Base-by-base conservation (phyloP, 2,113 vertebrate genomes). In the Ibidorhyncha struthersii region DNA sequence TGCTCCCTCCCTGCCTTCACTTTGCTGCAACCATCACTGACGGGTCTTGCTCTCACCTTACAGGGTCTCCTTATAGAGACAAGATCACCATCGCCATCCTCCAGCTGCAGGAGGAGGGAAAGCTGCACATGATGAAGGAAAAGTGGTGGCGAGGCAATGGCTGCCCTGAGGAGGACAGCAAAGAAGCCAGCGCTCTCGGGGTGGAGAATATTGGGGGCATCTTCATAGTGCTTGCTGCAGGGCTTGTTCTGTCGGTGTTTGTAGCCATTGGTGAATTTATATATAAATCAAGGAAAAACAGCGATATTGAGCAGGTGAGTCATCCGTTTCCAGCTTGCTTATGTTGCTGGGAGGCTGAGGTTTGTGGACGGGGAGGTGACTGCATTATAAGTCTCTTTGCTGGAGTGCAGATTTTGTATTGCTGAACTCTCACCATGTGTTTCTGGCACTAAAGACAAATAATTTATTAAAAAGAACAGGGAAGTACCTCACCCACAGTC, bases 201-300 rank as follows among this genome's bases (percentile, higher is more conserved):
- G 99, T 99, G 91, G 99, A 99, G 97, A 99, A 99, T 96, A 99
- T 99, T n/a, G 99, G 99, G 3, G 99, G 99, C 47, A 99, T 99
- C 98, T 99, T 99, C 95, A 99, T 99, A 80, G 99, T 99, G 61
- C 98, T 99, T 34, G 99, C 99, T 4, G 99, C 99, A 1, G 99
- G 99, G 93, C 98, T 99, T 14, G 99, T 99, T 86, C 99, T 99
- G 17, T 99, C 99, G 1, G 99, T 99, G n/a, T 99, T 99, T 79
- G 99, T 99, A 90, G 99, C 99, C 79, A 99, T 99, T 73, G 99
- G 99, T 63, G 99, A 99, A 98, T 99, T 99, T 94, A 98, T 99
- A 97, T 99, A 99, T 96, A 99, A 99, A 97, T 99, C 99, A 45
- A 98, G 99, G 91, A 99, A 99, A 95, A 99, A 99, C 97, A 98